phyloP scores from a whole-genome alignment of 2,797 vertebrate species.

The Psittacula derbiana region DNA sequence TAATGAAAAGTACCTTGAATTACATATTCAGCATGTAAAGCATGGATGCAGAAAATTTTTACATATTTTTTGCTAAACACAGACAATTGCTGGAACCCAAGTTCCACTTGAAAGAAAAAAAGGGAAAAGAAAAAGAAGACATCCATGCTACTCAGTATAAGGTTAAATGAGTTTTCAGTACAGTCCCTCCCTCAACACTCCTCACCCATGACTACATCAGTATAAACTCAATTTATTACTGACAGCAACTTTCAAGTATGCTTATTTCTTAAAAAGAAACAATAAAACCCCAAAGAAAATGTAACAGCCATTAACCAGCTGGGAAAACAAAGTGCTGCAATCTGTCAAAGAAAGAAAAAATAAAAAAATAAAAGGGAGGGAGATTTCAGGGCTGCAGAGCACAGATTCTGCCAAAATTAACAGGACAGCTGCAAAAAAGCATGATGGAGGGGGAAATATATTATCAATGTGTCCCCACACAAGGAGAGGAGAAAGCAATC shows the following conservation, averaged over 20 bases:
- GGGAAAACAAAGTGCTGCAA: not conserved
- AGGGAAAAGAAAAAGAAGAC: accelerated
- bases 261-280: not conserved
- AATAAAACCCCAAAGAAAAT: not conserved
- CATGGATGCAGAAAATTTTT: not conserved
- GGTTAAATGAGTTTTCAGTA: not conserved
- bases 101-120: not conserved
- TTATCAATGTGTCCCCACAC: not conserved
- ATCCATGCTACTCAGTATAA: not conserved
- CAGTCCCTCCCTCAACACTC: not conserved
- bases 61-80: not conserved
- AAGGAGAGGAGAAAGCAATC: not conserved
- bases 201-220: not conserved
- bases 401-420: not conserved
- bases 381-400: not conserved
- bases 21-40: not conserved
- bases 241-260: not conserved
- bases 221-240: not conserved
- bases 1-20: not conserved
- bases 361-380: accelerated
- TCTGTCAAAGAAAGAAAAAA: not conserved
- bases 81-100: not conserved
- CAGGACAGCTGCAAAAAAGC: not conserved
- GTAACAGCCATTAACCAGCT: not conserved
- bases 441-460: not conserved